Base-by-base conservation (phyloP, 2,113 vertebrate species). In the Heterochromis multidens region DNA sequence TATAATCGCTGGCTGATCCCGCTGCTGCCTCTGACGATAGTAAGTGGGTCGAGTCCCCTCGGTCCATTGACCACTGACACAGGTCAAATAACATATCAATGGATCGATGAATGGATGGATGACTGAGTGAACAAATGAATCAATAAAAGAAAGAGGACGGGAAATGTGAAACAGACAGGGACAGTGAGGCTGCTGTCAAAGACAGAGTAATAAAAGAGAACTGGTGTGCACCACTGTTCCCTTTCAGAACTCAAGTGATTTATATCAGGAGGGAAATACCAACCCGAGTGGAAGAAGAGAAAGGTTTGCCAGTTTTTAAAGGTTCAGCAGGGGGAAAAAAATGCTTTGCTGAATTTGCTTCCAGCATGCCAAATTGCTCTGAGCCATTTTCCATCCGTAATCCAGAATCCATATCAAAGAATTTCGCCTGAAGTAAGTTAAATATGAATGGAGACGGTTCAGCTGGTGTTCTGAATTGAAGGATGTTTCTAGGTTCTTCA, bases 1-100 rank as follows among this genome's bases (percentile, higher is more conserved):
- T 90, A 59, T 95, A 95, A 96, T 95, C 94, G 84, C 93, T 27
- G 49, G 85, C 87, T 94, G 92, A 94, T 93, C 91, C 93, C 35
- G 23, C 85, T 85, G 84, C 88, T 90, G 91, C 91, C 88, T 88
- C 84, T 85, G 78, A 91, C 82, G 90, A 89, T 92, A 87, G 90
- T 33, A 62, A 88, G 87, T 35, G 82, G 84, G 77, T 46, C 67
- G 79, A 87, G 79, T 46, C 81, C 82, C 80, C 63, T 67, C 59
- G 23, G 67, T 65, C 80, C 35, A 56, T 13, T 92, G 88, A 89
- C 89, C 92, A 63, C 57, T 16, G 12, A 83, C 67, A 58, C 17
- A 8, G 35, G 46, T 29, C 40, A 40, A 77, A 80, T 49, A 78
- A 65, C 54, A 35, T 6, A 67, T 58, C 46, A 43, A 67, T 76